phyloP scores from a whole-genome alignment of 2,888 invertebrate genomes.

The Ophonus ardosiacus region DNA sequence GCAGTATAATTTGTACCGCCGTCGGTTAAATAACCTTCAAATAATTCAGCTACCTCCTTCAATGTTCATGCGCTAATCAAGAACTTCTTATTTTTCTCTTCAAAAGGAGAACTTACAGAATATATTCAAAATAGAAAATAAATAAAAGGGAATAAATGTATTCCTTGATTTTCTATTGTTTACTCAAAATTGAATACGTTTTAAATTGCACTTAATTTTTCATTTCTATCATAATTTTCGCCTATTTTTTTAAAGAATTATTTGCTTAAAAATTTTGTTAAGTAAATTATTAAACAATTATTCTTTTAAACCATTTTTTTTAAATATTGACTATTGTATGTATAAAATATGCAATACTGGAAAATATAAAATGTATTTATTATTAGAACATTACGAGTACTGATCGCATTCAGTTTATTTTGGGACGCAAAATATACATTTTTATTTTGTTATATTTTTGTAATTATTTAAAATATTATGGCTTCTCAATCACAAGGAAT shows the following conservation, averaged over 20 bases:
- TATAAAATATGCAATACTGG: too few relatives aligned
- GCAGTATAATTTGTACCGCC: constrained; percentile 41
- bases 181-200: neutral
- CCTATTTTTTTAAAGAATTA: too few relatives aligned
- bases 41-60: constrained; percentile 3
- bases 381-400: neutral
- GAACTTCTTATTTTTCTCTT: constrained; percentile 34
- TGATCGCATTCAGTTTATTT: neutral
- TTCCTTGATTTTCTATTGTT: neutral
- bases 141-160: neutral
- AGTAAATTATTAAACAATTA: too few relatives aligned
- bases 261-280: too few relatives aligned
- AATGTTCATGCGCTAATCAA: neutral
- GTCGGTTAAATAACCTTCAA: constrained; percentile 64
- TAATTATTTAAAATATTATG: constrained; percentile 68
- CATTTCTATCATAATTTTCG: neutral
- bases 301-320: too few relatives aligned
- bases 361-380: neutral
- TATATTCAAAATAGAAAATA: constrained; percentile 18
- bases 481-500: constrained; percentile 75
- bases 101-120: neutral
- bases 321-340: too few relatives aligned
- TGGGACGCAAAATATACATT: neutral
- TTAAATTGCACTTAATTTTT: neutral
- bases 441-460: neutral